Base-by-base conservation (phyloP, 2,113 vertebrate genomes). In the Australoheros scitulus region DNA sequence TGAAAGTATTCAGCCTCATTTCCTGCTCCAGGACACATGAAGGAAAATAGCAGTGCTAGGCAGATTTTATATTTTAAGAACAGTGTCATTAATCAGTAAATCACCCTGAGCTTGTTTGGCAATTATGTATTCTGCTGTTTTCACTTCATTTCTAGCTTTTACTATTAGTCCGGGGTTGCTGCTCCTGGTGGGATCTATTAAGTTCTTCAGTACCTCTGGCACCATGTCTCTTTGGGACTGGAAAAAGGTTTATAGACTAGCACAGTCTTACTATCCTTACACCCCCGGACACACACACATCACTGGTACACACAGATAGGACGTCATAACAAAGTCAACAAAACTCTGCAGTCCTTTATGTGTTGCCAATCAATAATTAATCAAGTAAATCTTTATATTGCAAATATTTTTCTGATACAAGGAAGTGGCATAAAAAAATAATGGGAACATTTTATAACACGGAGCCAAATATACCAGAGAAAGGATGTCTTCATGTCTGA, bases 321-420 rank as follows among this genome's bases (percentile, higher is more conserved):
- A 80, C 32, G 1, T 43, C 29, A 64, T 18, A 15, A 57, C n/a
- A 70, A 20, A 59, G 56, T 61, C 36, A 56, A 63, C 60, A 43
- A 50, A 56, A 74, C 36, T 0, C 41, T 64, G 38, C 13, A 41
- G 61, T 64, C 60, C 58, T 61, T 5, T n/a, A 26, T 80, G n/a
- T 68, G 36, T 43, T 81, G 22, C 26, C 26, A 17, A 87, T 92
- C 38, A 86, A 92, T 91, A 81, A 87, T 90, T 84, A 24, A 90
- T 55, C 13, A 11, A 13, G 15, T 41, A 38, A 64, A 78, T 79
- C 5, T 72, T 55, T 72, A 20, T 55, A 87, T 58, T 86, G 82
- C 70, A 81, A 85, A 87, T 82, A 89, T 86, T 88, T 80, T 75
- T 79, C 17, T 14, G 22, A 41, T 63, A 55, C 76, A 65, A 61